Base-by-base conservation (phyloP, 2,797 vertebrate species). In the Cossypha niveicapilla region DNA sequence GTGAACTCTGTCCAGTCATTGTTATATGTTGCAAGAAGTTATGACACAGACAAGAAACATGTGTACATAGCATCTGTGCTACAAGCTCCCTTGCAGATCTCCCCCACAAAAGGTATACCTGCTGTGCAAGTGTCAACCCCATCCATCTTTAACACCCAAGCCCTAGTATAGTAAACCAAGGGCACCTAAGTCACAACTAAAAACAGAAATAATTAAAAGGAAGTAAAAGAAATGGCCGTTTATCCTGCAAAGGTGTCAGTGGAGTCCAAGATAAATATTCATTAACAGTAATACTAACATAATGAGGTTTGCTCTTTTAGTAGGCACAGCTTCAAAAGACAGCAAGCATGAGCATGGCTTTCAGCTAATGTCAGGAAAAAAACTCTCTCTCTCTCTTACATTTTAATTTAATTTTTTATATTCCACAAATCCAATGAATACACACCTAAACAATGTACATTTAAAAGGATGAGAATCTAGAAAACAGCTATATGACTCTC, bases 1-100 rank as follows among this genome's bases (percentile, higher is more conserved):
- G 47, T 94, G 85, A 93, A 84, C 78, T 95, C 85, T 94, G 88
- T 87, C 62, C 86, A 72, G 41, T 30, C 70, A 27, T 57, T 63
- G 37, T 75, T 77, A 24, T 9, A 44, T 68, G 65, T 89, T 81
- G 84, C 92, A 92, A 93, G 88, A 92, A 67, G 81, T 73, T 72
- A 58, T 54, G 83, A 67, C 74, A 74, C 39, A 77, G 60, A 58
- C n/a, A 57, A 68, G 61, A 87, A 74, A 78, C 11, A 19, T 8
- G 8, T 28, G 72, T 74, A 21, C 30, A 3, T 13, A 48, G 22
- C 2, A 71, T 23, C 25, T 47, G 28, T 61, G 18, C 68, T 58
- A n/a, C 45, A 32, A 72, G 25, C 9, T 70, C 18, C 25, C 45
- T 61, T n/a, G 17, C 16, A 51, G 39, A 44, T 37, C 56, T 58